A percentile compares a stretch with the other conserved stretches of the same genome.
Evolutionary conservation across 2,888 invertebrate genomes (phyloP).

Genomic region (Pardosa pseudoannulata): DNA sequence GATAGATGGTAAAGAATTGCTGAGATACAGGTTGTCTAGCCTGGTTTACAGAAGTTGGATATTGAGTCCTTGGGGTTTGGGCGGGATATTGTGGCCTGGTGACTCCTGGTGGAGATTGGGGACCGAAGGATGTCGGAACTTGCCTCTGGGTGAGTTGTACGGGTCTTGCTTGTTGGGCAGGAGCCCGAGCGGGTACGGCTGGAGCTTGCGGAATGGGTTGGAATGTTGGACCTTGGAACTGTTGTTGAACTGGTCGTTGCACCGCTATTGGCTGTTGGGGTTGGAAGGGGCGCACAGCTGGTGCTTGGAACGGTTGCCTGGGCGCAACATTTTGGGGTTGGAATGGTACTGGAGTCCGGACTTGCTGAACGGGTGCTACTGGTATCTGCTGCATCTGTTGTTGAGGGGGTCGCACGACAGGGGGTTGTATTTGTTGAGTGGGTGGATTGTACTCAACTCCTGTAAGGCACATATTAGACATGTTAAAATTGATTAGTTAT

Average conservation of each 20-base stretch:
- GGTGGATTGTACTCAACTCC: slow-evolving; percentile 13
- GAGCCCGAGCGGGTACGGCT: no score
- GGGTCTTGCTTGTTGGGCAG: background rate
- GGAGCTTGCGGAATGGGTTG: background rate
- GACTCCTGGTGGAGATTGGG: background rate
- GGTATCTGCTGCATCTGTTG: background rate
- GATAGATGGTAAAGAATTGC: slow-evolving; percentile 49
- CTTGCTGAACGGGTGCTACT: background rate
- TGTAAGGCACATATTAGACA: no score
- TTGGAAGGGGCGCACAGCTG: background rate
- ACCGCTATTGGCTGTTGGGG: background rate
- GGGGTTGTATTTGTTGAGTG: background rate
- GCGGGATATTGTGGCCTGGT: background rate
- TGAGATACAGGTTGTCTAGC: slow-evolving; percentile 24
- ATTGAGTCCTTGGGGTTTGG: no score
- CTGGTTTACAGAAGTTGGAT: background rate
- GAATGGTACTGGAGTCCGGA: background rate
- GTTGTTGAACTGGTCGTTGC: background rate
- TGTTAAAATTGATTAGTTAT: no score
- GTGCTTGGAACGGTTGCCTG: background rate
- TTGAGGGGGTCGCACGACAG: background rate
- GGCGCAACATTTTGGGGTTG: background rate
- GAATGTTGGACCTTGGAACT: background rate
- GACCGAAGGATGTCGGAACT: background rate
- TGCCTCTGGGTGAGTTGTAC: background rate